Evolutionary conservation across 1,140 invertebrate species (phyloP), one percentile per base, ranked within the genome.

Genomic region (Drosophila serrata): DNA sequence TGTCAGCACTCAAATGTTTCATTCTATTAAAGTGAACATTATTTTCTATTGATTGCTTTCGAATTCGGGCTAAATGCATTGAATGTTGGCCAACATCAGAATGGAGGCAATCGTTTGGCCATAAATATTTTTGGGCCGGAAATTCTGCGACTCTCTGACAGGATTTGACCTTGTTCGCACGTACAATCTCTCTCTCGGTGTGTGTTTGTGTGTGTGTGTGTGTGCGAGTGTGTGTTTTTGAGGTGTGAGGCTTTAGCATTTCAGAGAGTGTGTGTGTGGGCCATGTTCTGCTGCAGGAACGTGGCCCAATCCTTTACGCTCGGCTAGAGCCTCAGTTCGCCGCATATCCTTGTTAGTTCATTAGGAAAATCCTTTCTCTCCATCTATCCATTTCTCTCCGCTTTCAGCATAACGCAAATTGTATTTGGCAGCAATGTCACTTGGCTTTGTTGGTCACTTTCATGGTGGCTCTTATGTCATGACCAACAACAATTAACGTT

Each of bases 401-500:
- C 42, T 75, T 79, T 82, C 74, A 75, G 80, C 80, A 75, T 49
- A 72, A 49, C 67, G 35, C 27, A 84, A 82, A 69, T 75, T 65
- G 76, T 69, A 75, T 72, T 79, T 82, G 62, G 48, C 48, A 51
- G 45, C 69, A 72, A 72, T 73, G 65, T 72, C 80, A 82, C 65
- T 79, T 56, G 51, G 80, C 43, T 79, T 59, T 51, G 57, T 58
- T 63, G 69, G 59, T 58, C 80, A 60, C 68, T 82, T 61, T 82
- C 51, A 70, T 69, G 78, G 65, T 62, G 78, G 72, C 56, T 75
- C 46, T 70, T 82, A 64, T 82, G 75, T 84, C 81, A 85, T 85
- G 81, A 75, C 72, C 81, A 80, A 70, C 76, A 80, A 79, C 81
- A 84, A 84, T 84, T 84, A 84, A 84, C 70, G 58, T 61, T 60